phyloP scores from a whole-genome alignment of 2,113 vertebrate genomes.

The Rhea pennata region DNA sequence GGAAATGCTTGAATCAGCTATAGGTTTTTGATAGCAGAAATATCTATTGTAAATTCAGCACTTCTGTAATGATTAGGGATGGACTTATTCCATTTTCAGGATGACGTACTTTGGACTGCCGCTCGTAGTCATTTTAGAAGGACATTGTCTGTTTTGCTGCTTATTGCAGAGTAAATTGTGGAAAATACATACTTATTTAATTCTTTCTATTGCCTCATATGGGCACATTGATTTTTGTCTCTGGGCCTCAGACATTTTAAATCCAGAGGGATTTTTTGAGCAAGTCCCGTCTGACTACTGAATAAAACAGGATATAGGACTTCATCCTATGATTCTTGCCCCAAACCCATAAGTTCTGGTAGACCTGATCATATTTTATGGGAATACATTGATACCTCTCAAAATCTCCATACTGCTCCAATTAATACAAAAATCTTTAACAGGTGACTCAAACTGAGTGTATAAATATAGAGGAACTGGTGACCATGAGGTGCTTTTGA shows the following conservation, averaged over 20 bases:
- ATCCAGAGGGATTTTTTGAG: rapidly evolving
- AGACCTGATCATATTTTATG: background rate
- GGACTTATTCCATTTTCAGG: slow-evolving; percentile 14
- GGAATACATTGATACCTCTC: background rate
- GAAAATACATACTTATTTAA: background rate
- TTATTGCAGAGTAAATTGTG: rapidly evolving
- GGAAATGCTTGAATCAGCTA: background rate
- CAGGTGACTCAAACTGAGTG: background rate
- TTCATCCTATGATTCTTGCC: background rate
- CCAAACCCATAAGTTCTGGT: background rate
- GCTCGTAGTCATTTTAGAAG: background rate
- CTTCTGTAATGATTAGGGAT: background rate
- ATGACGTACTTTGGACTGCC: background rate
- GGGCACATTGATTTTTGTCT: background rate
- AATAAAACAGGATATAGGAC: background rate
- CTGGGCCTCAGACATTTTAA: background rate
- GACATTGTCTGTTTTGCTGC: background rate
- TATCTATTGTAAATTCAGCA: slow-evolving; percentile 27
- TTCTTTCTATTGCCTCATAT: background rate
- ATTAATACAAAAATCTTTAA: background rate
- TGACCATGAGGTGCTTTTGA: background rate
- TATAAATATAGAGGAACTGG: background rate
- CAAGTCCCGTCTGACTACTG: rapidly evolving
- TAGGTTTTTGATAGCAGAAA: slow-evolving; percentile 33
- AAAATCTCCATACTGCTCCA: background rate